Evolutionary conservation across 2,888 invertebrate genomes (phyloP).

Genomic region (Lagria hirta): DNA sequence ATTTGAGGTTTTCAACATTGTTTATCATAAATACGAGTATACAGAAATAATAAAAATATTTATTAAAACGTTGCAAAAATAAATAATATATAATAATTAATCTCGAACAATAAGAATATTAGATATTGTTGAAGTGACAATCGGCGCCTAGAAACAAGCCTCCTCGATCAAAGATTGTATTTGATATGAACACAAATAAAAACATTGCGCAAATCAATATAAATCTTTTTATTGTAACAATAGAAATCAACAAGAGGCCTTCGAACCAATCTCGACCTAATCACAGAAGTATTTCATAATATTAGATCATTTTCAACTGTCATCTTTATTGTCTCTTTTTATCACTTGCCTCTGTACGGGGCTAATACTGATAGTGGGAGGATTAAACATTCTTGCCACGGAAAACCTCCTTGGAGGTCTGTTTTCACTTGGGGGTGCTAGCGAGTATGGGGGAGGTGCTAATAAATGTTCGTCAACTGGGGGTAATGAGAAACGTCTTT

Average conservation of each 20-base stretch:
- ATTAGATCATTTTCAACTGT: conserved; percentile 9
- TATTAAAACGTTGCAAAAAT: too few species aligned
- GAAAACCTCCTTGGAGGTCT: conserved; percentile 11
- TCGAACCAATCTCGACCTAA: conserved; percentile 10
- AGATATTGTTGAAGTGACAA: too few species aligned
- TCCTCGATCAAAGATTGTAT: too few species aligned
- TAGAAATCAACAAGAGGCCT: conserved; percentile 7
- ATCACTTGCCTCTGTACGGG: conserved; percentile 36
- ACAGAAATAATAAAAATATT: too few species aligned
- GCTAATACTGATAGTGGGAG: conserved; percentile 19
- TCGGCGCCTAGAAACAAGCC: too few species aligned
- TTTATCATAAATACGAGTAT: too few species aligned
- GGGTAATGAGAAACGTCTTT: conserved; percentile 39
- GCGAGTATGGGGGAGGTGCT: conserved; percentile 28
- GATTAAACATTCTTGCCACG: conserved; percentile 10
- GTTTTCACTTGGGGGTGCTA: conserved; percentile 21
- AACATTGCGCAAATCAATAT: conserved; percentile 4
- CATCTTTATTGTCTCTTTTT: conserved; percentile 31
- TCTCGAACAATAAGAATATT: too few species aligned
- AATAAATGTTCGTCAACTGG: conserved; percentile 40
- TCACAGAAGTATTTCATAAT: conserved; percentile 12
- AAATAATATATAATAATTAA: too few species aligned
- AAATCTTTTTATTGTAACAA: conserved; percentile 13
- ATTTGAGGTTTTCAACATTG: too few species aligned
- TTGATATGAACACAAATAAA: not conserved